Evolutionary conservation across 2,113 vertebrate species (phyloP), one percentile per base, ranked within the genome.

Genomic region (Neolamprologus modestus): DNA sequence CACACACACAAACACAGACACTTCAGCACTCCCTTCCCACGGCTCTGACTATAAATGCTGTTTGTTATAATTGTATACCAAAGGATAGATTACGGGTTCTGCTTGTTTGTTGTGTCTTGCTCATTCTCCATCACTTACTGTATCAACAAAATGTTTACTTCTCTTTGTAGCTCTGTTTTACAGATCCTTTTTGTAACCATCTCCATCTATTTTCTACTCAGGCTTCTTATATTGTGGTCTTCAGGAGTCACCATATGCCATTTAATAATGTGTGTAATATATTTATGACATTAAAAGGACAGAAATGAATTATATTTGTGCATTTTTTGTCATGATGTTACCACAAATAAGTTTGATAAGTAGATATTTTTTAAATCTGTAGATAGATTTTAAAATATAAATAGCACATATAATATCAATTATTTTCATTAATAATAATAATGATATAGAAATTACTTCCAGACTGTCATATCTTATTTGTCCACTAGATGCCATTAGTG

Each of bases 21-120:
- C n/a, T n/a, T n/a, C n/a, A n/a, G 53, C n/a, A 54, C 3, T 7
- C 10, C n/a, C 53, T 54, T 54, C n/a, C 10, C n/a, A 24, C 1
- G 0, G 53, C 53, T 24, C 3, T 24, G 3, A 7, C n/a, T 54
- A 54, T 54, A 24, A 54, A 54, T 54, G 53, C 10, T 54, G 10
- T 54, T 54, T 54, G 1, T 0, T 24, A 24, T 54, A 57, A 28
- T 0, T 57, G 12, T 5, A 5, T 2, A 57, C 10, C 53, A 54
- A 2, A 54, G n/a, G 6, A 54, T 24, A n/a, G 1, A 54, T 7
- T 12, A 24, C 2, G 3, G 1, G 7, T 57, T 1, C 12, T 1
- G 4, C 24, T 57, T 57, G 7, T 2, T 57, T 0, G 13, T 28
- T 26, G 54, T 57, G 12, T 57, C 0, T 57, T 26, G 1, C 3